Evolutionary conservation across 92 coral and sea anemone species (phyloP).

Genomic region (Isaurus tuberculatus): DNA sequence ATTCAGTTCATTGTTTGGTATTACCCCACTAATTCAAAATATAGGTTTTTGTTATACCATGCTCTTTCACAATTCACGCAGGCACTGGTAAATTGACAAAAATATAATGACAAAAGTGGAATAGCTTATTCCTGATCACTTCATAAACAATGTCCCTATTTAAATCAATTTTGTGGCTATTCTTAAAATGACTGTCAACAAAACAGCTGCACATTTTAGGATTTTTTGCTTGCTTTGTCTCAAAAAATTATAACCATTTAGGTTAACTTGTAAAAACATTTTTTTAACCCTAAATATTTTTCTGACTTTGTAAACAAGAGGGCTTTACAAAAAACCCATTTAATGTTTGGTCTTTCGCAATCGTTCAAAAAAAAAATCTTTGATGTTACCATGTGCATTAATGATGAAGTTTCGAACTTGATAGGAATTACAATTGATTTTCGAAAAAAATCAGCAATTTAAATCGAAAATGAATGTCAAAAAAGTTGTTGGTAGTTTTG

Average conservation of each 20-base stretch:
- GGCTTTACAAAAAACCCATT: not conserved
- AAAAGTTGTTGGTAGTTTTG: not conserved
- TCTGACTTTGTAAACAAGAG: not conserved
- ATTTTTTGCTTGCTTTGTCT: not conserved
- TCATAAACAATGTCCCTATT: not conserved
- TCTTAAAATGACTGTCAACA: not conserved
- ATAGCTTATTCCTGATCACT: conserved; percentile 7
- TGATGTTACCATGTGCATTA: not conserved
- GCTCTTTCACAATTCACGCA: not conserved
- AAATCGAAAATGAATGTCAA: not conserved
- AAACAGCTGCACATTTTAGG: not conserved
- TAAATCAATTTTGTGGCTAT: not conserved
- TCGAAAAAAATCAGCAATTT: not conserved
- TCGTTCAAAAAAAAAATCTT: not conserved
- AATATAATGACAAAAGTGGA: not conserved
- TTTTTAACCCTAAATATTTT: conserved; percentile 1
- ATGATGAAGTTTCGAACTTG: not conserved
- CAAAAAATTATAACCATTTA: not conserved
- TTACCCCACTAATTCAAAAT: not conserved
- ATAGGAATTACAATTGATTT: not conserved
- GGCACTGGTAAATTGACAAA: not conserved
- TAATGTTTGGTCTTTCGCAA: not conserved
- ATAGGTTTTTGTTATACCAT: not conserved
- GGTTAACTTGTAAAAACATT: not conserved
- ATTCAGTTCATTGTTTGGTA: not conserved